Evolutionary conservation across 2,797 vertebrate species (phyloP), one percentile per base, ranked within the genome.

Genomic region (Pipistrellus pygmaeus): DNA sequence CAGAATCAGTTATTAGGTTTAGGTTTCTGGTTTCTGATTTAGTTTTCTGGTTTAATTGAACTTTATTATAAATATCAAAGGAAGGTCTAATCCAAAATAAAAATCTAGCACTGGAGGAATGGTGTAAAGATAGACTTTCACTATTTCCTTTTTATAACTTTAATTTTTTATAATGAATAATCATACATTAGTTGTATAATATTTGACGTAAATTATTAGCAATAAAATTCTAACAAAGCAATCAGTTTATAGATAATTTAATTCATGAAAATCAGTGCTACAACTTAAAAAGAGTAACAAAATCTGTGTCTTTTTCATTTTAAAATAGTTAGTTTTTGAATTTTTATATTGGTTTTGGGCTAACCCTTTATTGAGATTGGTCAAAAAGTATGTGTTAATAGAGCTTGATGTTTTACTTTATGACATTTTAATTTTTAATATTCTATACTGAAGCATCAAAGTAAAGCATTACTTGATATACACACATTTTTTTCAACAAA

Each of bases 271-370:
- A 94, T n/a, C 51, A 88, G 20, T 85, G 53, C 21, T 91, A 76
- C 51, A 73, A 48, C 46, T 88, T 78, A 88, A 64, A 91, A 66
- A 91, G 75, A 46, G 23, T 41, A 68, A 75, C 51, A 77, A 87
- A 93, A 88, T 88, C 5, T 77, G 44, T 87, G 81, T 82, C 25
- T 72, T 75, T 93, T 93, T 77, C 51, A 80, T 93, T 72, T 93
- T 66, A 57, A 91, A 83, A 84, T 75, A 93, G 66, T 86, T 88
- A n/a, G 14, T 13, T 81, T 84, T 85, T 85, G 30, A 71, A 75
- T 12, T 90, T 93, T 91, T 85, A 83, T 25, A 68, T 53, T 64
- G 25, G 12, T 62, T 91, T 94, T 68, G 11, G 11, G 48, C 46
- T 92, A 14, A 77, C 72, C 14, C 10, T 91, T 94, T 93, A 88